These are phyloP conservation scores for Ailuropoda melanoleuca DNA, from an alignment of 2,113 vertebrate genomes.

Conservation along the genomic window DNA sequence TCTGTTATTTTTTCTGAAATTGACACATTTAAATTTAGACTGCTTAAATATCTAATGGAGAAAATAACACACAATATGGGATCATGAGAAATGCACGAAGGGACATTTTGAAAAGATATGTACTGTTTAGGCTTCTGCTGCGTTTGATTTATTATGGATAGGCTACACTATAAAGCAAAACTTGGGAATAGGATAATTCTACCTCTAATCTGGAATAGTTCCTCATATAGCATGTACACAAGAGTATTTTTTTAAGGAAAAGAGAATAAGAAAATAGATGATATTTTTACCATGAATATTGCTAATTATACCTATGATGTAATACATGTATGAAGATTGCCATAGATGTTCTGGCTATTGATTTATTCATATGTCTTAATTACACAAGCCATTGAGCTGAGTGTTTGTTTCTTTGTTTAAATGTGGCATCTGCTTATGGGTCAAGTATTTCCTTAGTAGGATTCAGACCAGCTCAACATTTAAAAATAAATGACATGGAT, in stretches of 20 bases:
- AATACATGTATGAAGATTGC: background rate
- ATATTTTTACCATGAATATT: background rate
- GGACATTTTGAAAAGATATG: background rate
- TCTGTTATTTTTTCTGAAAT: background rate
- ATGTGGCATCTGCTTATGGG: background rate
- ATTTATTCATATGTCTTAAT: background rate
- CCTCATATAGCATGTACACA: background rate
- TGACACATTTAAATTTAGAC: conserved; percentile 15
- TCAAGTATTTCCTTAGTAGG: background rate
- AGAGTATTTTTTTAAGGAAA: background rate
- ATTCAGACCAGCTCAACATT: background rate
- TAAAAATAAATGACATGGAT: background rate
- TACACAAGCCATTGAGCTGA: background rate
- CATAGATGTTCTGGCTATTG: background rate
- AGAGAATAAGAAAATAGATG: background rate
- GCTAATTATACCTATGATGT: background rate
- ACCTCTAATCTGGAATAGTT: background rate
- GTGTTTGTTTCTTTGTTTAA: background rate
- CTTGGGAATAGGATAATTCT: background rate
- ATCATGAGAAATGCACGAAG: background rate
- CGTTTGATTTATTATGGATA: background rate
- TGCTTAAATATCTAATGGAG: background rate
- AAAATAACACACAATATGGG: background rate
- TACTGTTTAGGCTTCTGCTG: background rate
- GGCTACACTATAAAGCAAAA: background rate